Percentiles rank a stretch among this genome's conserved stretches.
phyloP scores from a whole-genome alignment of 2,888 invertebrate species.

The Oscheius sp. region DNA sequence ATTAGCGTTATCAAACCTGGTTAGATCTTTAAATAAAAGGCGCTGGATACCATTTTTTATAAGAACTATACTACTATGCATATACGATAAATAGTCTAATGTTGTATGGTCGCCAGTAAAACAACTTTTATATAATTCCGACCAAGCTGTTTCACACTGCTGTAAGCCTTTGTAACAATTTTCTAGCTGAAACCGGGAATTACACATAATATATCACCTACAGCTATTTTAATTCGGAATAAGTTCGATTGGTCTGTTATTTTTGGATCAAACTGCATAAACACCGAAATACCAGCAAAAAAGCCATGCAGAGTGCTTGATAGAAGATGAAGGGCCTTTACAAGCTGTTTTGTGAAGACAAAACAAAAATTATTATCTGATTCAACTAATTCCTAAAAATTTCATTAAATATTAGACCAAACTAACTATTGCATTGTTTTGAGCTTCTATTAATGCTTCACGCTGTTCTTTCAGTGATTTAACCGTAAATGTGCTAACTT shows the following conservation, averaged over 20 bases:
- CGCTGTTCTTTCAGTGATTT: conserved; percentile 30
- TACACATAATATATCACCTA: not conserved
- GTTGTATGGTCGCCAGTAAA: conserved; percentile 39
- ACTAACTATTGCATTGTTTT: conserved; percentile 20
- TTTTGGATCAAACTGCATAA: not conserved
- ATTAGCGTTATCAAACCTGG: not conserved
- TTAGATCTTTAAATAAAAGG: not conserved
- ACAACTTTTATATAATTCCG: conserved; percentile 28
- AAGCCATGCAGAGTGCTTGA: not conserved
- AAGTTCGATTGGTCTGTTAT: not conserved
- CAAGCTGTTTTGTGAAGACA: not conserved
- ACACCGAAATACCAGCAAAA: not conserved
- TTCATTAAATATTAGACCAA: not conserved
- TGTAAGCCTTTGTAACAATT: not conserved
- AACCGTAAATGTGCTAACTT: conserved; percentile 8
- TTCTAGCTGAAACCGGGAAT: not conserved
- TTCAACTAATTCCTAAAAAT: conserved; percentile 4
- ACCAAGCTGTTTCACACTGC: conserved; percentile 30
- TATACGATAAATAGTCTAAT: conserved; percentile 28
- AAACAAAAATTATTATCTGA: not conserved
- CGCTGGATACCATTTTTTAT: not conserved
- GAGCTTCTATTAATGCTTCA: conserved; percentile 22
- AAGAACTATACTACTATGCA: not conserved
- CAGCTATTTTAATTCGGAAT: not conserved
- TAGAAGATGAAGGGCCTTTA: not conserved